Percentiles rank a stretch among this genome's conserved stretches.
Conservation (phyloP, 2,888 invertebrate species). For the Cecidostiba fungosa region DNA sequence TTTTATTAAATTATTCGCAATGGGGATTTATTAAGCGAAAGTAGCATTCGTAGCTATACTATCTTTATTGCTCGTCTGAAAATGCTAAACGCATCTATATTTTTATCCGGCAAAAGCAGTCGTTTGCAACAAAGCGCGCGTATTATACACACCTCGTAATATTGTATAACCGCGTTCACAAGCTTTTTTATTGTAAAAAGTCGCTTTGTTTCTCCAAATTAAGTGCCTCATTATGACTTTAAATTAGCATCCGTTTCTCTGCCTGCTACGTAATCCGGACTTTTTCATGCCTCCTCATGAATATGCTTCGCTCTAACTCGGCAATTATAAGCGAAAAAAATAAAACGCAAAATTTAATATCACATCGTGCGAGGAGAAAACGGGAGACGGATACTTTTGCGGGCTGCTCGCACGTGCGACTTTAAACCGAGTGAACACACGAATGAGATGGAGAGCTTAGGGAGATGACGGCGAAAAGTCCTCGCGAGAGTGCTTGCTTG, state of each 20-base stretch:
- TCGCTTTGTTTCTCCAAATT: constrained; percentile 51
- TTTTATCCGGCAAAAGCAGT: neutral
- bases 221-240: constrained; percentile 53
- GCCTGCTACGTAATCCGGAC: neutral
- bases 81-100: neutral
- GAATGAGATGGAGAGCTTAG: constrained; percentile 53
- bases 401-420: constrained; percentile 13
- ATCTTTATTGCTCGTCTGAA: constrained; percentile 15
- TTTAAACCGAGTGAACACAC: constrained; percentile 4
- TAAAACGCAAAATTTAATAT: constrained; percentile 24
- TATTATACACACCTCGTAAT: neutral
- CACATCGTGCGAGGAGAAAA: constrained; percentile 1
- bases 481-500: constrained; percentile 31
- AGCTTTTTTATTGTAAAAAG: constrained; percentile 47
- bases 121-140: neutral
- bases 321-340: constrained; percentile 50
- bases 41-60: too few relatives aligned
- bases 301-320: constrained; percentile 43
- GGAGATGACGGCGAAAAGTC: constrained; percentile 47
- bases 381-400: constrained; percentile 25
- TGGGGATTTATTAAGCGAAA: constrained; percentile 22
- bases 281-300: constrained; percentile 44
- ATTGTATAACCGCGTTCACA: constrained; percentile 23
- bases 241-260: constrained; percentile 52
- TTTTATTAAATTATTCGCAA: constrained; percentile 34